Evolutionary conservation across 2,113 vertebrate species (phyloP).

Genomic region (Archilochus colubris): DNA sequence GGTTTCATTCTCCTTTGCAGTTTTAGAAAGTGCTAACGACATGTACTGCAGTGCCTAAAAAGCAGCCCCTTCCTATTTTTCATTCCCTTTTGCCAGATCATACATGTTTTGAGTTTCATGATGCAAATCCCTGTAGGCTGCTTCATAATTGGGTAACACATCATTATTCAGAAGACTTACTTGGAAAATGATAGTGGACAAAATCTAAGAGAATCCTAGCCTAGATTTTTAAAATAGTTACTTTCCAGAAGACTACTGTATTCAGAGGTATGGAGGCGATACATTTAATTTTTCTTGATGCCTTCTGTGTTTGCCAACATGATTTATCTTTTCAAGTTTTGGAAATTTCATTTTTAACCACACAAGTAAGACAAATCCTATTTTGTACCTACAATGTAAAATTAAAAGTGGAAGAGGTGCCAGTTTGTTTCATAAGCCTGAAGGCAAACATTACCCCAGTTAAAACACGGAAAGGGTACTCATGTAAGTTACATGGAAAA

Average conservation of each 20-base stretch:
- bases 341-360: not conserved
- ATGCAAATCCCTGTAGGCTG: not conserved
- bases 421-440: not conserved
- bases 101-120: not conserved
- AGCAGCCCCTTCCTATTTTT: not conserved
- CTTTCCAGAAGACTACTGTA: not conserved
- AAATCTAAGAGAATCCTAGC: not conserved
- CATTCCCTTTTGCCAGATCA: not conserved
- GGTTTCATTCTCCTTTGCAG: not conserved
- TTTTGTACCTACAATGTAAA: not conserved
- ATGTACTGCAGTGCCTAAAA: not conserved
- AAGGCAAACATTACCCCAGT: not conserved
- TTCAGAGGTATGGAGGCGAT: not conserved
- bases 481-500: not conserved
- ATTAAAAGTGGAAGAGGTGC: not conserved
- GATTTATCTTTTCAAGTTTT: not conserved
- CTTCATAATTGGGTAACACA: not conserved
- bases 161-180: not conserved
- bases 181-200: not conserved
- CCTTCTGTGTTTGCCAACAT: not conserved
- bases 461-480: not conserved
- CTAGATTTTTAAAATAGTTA: not conserved
- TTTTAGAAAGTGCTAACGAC: conserved; percentile 11
- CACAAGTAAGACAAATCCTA: not conserved
- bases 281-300: not conserved